Percentiles rank a stretch among this genome's conserved stretches.
These are phyloP conservation scores for Epizoanthus rinbou DNA, from an alignment of 92 coral and sea anemone species.

Conservation along the genomic window DNA sequence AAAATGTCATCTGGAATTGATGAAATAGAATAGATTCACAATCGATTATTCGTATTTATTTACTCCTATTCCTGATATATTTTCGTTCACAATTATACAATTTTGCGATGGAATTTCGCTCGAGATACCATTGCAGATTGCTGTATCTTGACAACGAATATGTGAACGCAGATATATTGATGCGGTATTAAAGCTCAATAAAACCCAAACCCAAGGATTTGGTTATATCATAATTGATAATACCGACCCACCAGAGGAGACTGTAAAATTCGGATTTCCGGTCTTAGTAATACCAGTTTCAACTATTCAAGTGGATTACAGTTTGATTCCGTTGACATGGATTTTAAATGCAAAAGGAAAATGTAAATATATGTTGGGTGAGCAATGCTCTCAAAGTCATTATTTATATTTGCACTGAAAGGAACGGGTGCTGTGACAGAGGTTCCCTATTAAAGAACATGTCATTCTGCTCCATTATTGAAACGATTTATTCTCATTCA, in stretches of 20 bases:
- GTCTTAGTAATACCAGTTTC: background rate
- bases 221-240: no score
- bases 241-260: no score
- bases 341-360: no score
- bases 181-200: slow-evolving; percentile 15
- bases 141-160: background rate
- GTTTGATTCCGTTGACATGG: background rate
- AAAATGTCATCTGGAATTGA: background rate
- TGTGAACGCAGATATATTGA: background rate
- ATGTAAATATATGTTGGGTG: no score
- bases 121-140: background rate
- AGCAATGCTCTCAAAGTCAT: background rate
- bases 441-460: background rate
- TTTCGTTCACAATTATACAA: background rate
- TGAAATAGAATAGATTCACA: background rate
- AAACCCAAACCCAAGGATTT: no score
- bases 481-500: background rate
- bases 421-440: background rate
- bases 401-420: background rate
- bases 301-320: slow-evolving; percentile 4
- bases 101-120: background rate
- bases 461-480: background rate
- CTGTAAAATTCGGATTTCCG: background rate
- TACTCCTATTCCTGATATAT: background rate
- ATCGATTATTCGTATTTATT: slow-evolving; percentile 14